A percentile compares a stretch with the other conserved stretches of the same genome.
phyloP scores from a whole-genome alignment of 2,888 invertebrate species.

The Chrysolina oricalcia region DNA sequence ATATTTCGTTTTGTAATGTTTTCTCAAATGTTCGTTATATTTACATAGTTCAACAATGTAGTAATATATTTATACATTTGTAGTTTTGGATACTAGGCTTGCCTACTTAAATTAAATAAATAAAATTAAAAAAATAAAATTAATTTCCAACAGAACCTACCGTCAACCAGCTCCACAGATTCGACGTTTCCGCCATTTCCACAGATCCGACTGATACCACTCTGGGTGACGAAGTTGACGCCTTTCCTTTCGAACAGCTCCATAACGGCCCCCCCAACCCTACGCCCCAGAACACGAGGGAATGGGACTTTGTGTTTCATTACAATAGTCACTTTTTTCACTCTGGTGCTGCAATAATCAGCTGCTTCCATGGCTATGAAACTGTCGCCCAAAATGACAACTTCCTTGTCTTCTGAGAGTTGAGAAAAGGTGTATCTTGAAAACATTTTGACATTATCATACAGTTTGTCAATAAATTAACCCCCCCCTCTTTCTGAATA shows the following conservation, averaged over 20 bases:
- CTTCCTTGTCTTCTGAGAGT: constrained; percentile 79
- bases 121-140: no score
- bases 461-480: no score
- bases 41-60: no score
- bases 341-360: constrained; percentile 83
- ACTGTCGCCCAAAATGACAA: constrained; percentile 91
- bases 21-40: no score
- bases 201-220: constrained; percentile 77
- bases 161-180: constrained; percentile 82
- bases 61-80: no score
- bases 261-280: constrained; percentile 84
- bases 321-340: constrained; percentile 86
- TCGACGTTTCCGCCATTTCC: constrained; percentile 78
- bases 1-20: no score
- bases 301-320: constrained; percentile 79
- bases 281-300: constrained; percentile 82
- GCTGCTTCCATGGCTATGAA: constrained; percentile 96
- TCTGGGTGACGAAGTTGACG: constrained; percentile 77
- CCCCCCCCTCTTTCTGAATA: no score
- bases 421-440: constrained; percentile 74
- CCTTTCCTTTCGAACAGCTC: constrained; percentile 85
- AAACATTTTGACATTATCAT: background rate
- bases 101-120: no score
- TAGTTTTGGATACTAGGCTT: no score
- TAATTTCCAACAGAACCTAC: constrained; percentile 62